Evolutionary conservation across 1,140 invertebrate genomes (phyloP).

Genomic region (Microvelia longipes): DNA sequence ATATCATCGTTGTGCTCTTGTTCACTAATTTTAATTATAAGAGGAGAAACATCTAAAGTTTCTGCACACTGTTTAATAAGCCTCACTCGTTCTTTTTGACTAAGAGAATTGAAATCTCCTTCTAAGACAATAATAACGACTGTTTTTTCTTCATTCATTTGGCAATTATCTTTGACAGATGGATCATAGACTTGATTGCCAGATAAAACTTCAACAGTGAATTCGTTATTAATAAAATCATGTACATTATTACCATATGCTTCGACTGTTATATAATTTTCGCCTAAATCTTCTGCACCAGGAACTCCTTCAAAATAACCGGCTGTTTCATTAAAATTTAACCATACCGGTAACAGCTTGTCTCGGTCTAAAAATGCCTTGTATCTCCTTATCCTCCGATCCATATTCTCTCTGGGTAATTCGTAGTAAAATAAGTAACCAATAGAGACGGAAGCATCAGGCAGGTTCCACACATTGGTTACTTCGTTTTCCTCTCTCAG

Average conservation of each 20-base stretch:
- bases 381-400: neutral
- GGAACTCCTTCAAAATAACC: conserved; percentile 39
- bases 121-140: neutral
- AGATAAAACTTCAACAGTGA: conserved; percentile 39
- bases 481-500: neutral
- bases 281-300: conserved; percentile 36
- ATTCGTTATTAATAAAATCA: conserved; percentile 33
- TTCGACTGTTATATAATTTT: conserved; percentile 35
- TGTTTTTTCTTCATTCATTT: neutral
- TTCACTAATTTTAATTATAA: neutral
- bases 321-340: conserved; percentile 15
- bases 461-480: neutral
- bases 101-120: neutral
- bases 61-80: neutral
- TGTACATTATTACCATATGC: conserved; percentile 30
- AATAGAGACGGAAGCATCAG: neutral
- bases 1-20: conserved; percentile 2
- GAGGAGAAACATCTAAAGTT: neutral
- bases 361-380: conserved; percentile 14
- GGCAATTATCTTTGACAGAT: neutral
- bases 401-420: neutral
- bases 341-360: conserved; percentile 15
- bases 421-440: neutral
- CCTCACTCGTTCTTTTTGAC: neutral
- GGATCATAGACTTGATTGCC: neutral